Conservation (phyloP, 2,113 vertebrate species). For the Ailurus styani region DNA sequence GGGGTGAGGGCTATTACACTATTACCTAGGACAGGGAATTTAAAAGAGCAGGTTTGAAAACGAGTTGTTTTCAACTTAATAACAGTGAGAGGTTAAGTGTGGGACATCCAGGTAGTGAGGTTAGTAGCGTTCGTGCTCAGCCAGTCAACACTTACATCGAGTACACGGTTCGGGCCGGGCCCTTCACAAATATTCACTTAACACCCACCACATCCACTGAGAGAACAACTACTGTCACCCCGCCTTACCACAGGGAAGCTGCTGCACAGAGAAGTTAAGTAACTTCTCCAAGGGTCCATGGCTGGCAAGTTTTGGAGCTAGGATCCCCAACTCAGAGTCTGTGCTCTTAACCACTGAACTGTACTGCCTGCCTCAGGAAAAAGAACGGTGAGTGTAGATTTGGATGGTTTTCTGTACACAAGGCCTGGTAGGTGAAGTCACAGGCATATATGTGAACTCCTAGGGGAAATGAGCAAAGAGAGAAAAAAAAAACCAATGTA, state of each 20-base stretch:
- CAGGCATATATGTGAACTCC: background rate
- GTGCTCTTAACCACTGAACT: background rate
- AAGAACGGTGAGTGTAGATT: background rate
- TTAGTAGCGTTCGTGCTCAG: background rate
- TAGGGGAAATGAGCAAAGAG: background rate
- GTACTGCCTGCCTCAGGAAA: background rate
- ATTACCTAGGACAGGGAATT: background rate
- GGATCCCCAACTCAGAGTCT: background rate
- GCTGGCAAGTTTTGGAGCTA: background rate
- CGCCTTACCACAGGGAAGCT: background rate
- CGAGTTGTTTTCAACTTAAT: background rate
- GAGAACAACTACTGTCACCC: background rate
- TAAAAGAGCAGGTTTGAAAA: background rate
- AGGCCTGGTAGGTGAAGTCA: background rate
- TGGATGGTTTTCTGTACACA: background rate
- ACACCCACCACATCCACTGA: background rate
- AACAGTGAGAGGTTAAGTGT: background rate
- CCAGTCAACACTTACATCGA: background rate
- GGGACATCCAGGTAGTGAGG: background rate
- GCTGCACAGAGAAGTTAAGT: background rate
- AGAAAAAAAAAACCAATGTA: background rate
- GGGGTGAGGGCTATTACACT: background rate
- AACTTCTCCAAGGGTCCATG: background rate
- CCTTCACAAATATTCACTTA: background rate
- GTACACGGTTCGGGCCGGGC: rapidly evolving